These are phyloP conservation scores for Rhinichthys klamathensis DNA, from an alignment of 2,113 vertebrate species.

Conservation along the genomic window DNA sequence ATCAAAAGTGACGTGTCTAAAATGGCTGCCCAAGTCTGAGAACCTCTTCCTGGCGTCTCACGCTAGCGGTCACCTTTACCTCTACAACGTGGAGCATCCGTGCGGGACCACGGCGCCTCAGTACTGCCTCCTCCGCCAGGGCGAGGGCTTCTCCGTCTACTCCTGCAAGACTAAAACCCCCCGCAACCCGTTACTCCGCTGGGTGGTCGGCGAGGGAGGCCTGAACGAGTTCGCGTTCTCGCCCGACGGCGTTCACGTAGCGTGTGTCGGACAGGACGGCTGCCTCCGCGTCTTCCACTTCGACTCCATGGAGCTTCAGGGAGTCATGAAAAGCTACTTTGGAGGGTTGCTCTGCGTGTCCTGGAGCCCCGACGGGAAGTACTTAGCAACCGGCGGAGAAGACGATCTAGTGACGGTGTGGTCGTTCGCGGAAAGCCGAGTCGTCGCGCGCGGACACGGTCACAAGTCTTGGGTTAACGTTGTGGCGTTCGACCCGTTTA, in stretches of 20 bases:
- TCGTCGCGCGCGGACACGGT: conserved; percentile 88
- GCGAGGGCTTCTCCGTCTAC: conserved; percentile 88
- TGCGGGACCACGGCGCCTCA: conserved; percentile 81
- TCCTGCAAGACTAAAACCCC: conserved; percentile 87
- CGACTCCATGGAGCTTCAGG: conserved; percentile 89
- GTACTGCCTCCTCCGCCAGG: conserved; percentile 86
- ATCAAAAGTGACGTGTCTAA: conserved; percentile 87
- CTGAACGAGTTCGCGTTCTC: conserved; percentile 93
- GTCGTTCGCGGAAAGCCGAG: conserved; percentile 86
- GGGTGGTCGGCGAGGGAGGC: conserved; percentile 86
- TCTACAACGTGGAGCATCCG: conserved; percentile 86
- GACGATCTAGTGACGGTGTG: conserved; percentile 93
- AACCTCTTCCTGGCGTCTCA: conserved; percentile 89
- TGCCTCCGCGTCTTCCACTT: conserved; percentile 90
- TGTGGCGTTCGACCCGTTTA: conserved; percentile 90
- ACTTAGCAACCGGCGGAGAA: conserved; percentile 88
- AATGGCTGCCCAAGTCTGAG: conserved; percentile 88
- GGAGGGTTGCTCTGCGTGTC: conserved; percentile 91
- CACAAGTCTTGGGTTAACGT: conserved; percentile 96
- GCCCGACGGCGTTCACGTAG: conserved; percentile 86
- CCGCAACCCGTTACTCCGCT: conserved; percentile 86
- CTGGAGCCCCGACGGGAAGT: conserved; percentile 92
- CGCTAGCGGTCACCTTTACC: conserved; percentile 91
- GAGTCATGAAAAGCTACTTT: conserved; percentile 93
- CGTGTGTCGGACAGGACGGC: conserved; percentile 92